phyloP scores from a whole-genome alignment of 2,797 vertebrate genomes.

The Benthosema pterotum region DNA sequence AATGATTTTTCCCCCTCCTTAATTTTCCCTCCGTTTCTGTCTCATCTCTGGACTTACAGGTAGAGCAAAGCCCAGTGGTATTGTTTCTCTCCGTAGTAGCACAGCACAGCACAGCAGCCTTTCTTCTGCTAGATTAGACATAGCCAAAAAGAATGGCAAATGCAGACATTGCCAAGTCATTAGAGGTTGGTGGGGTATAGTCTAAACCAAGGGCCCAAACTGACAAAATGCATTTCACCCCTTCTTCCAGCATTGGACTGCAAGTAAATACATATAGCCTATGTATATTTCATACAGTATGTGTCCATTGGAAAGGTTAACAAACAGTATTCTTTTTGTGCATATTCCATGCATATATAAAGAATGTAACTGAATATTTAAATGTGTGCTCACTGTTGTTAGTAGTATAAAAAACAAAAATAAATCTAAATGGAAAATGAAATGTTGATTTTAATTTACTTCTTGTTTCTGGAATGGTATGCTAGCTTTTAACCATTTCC shows the following conservation, averaged over 20 bases:
- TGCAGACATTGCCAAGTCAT: constrained; percentile 73
- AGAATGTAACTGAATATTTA: constrained; percentile 36
- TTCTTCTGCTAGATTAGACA: constrained; percentile 81
- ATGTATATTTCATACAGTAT: constrained; percentile 36
- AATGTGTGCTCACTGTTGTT: constrained; percentile 16
- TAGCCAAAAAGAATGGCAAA: constrained; percentile 81
- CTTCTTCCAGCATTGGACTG: constrained; percentile 21
- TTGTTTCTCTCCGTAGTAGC: constrained; percentile 79
- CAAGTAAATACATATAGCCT: constrained; percentile 58
- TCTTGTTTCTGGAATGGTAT: too few species aligned
- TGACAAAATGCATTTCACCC: constrained; percentile 42
- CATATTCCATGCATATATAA: constrained; percentile 29
- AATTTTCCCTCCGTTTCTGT: constrained; percentile 82
- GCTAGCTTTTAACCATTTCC: too few species aligned
- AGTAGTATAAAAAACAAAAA: too few species aligned
- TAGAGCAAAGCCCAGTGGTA: constrained; percentile 83
- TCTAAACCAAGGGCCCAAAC: constrained; percentile 43
- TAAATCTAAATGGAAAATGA: too few species aligned
- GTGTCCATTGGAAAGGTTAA: constrained; percentile 45
- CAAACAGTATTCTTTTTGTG: constrained; percentile 42
- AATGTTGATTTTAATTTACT: too few species aligned
- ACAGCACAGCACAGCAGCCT: constrained; percentile 66
- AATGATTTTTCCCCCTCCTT: constrained; percentile 83
- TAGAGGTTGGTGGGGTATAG: constrained; percentile 52
- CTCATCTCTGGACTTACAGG: constrained; percentile 83